Conservation (phyloP, 2,888 invertebrate genomes). For the Digitonthophagus gazella region DNA sequence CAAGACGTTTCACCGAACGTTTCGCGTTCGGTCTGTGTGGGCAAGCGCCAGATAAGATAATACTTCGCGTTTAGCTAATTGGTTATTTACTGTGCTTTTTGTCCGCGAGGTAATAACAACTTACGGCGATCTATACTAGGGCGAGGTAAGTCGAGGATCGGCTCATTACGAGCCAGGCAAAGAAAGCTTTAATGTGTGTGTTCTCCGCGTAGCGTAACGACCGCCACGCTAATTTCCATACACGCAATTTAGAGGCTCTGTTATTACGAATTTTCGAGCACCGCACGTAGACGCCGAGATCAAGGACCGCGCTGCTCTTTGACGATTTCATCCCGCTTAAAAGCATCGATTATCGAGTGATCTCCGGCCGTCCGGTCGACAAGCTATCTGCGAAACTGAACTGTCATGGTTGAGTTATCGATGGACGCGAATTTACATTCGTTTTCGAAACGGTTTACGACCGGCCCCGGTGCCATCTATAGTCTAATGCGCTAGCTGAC, state of each 20-base stretch:
- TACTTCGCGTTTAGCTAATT: not conserved
- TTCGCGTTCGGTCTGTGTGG: not conserved
- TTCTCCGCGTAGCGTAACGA: slow-evolving; percentile 8
- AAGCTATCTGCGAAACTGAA: slow-evolving; percentile 33
- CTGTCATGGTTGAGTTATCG: slow-evolving; percentile 49
- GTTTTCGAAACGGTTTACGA: slow-evolving; percentile 47
- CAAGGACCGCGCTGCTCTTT: not conserved
- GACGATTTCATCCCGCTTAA: not conserved
- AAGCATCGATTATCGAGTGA: not conserved
- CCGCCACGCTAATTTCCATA: slow-evolving; percentile 14
- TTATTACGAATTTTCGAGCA: slow-evolving; percentile 16
- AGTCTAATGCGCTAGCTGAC: slow-evolving; percentile 52
- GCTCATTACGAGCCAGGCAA: slow-evolving; percentile 2
- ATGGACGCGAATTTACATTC: slow-evolving; percentile 48
- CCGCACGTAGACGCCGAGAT: not conserved
- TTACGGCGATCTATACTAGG: not conserved
- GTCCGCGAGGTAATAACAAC: not conserved
- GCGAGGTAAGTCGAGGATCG: not conserved
- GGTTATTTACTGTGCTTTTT: not conserved
- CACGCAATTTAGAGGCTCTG: slow-evolving; percentile 16
- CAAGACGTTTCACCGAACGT: too few relatives aligned
- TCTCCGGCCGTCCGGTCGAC: not conserved
- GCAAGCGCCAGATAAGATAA: not conserved
- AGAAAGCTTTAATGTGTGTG: slow-evolving; percentile 15
- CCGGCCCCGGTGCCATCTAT: slow-evolving; percentile 51